These are phyloP conservation scores for Amiota communis DNA, from an alignment of 2,888 invertebrate genomes.

Conservation along the genomic window DNA sequence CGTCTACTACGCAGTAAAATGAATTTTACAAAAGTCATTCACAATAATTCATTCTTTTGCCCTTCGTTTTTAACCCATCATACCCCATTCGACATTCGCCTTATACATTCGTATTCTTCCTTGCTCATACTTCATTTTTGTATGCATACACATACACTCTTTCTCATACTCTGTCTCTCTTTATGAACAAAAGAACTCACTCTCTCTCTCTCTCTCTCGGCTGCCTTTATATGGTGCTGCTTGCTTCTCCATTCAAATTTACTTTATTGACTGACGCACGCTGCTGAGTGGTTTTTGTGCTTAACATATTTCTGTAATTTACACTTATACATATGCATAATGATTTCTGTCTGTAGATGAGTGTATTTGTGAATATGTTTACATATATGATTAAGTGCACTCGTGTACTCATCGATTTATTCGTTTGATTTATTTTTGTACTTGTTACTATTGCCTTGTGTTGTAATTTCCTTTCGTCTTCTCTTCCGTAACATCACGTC, in stretches of 20 bases:
- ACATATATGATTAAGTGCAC: background rate
- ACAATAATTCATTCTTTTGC: background rate
- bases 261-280: background rate
- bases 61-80: background rate
- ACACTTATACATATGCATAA: background rate
- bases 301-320: background rate
- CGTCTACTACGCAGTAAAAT: constrained; percentile 10
- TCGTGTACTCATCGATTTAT: constrained; percentile 9
- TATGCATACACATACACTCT: background rate
- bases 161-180: background rate
- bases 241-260: no score
- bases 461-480: background rate
- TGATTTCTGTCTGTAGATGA: no score
- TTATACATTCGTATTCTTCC: no score
- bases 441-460: background rate
- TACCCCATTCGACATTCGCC: no score
- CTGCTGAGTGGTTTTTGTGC: background rate
- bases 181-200: background rate
- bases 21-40: background rate
- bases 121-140: no score
- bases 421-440: constrained; percentile 7
- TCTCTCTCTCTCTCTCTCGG: no score
- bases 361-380: background rate
- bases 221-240: no score
- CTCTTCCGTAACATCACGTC: no score